A percentile compares a stretch with the other conserved stretches of the same genome.
These are phyloP conservation scores for Antheraea yamamai DNA, from an alignment of 2,888 invertebrate species.

Conservation along the genomic window DNA sequence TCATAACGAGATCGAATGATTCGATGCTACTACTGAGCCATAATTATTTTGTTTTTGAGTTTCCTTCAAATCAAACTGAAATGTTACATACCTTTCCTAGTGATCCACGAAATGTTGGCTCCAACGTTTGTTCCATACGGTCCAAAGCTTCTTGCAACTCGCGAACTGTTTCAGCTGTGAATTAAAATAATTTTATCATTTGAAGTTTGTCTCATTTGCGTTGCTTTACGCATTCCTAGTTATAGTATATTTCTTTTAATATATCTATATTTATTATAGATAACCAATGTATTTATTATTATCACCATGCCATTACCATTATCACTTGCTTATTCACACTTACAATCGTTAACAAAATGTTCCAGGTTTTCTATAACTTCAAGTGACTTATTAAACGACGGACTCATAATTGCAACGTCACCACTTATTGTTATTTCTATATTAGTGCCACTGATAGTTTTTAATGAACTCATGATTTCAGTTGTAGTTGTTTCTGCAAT, in stretches of 20 bases:
- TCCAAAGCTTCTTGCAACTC: conserved; percentile 62
- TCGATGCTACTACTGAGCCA: background rate
- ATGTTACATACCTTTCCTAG: conserved; percentile 48
- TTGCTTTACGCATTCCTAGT: background rate
- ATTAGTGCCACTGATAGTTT: background rate
- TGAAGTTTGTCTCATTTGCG: background rate
- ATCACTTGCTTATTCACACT: conserved; percentile 44
- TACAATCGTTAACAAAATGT: conserved; percentile 65
- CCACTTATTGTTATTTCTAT: conserved; percentile 12
- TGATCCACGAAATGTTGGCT: conserved; percentile 28
- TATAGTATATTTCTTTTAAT: background rate
- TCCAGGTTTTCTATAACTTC: conserved; percentile 36
- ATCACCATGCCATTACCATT: background rate
- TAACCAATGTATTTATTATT: background rate
- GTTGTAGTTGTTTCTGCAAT: background rate
- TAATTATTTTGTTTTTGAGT: background rate
- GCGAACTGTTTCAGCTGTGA: conserved; percentile 61
- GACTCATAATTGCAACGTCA: conserved; percentile 22
- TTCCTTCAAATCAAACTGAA: background rate
- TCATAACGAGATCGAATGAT: no score
- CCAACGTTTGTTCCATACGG: conserved; percentile 53
- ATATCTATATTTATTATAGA: no score
- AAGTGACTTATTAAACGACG: conserved; percentile 31
- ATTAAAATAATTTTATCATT: conserved; percentile 17
- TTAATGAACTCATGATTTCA: background rate